Conservation (phyloP, 2,797 vertebrate genomes). For the Caiman crocodilus region DNA sequence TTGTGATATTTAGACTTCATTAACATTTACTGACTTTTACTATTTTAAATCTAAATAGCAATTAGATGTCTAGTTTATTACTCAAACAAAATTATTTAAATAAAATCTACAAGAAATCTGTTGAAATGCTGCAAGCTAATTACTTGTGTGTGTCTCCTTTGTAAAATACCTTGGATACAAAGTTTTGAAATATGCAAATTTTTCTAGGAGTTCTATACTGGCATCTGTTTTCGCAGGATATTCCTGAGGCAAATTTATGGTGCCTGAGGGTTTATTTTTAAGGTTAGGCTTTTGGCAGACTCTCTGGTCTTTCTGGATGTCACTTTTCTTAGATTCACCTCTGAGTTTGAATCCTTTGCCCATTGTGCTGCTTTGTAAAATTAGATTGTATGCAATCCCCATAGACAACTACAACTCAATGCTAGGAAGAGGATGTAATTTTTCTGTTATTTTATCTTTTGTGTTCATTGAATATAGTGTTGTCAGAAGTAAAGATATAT, state of each 20-base stretch:
- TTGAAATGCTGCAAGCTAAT: neutral
- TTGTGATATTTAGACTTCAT: neutral
- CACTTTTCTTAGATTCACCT: neutral
- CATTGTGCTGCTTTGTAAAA: neutral
- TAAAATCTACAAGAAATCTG: neutral
- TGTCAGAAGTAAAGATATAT: neutral
- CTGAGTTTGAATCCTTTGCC: neutral
- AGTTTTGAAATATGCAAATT: neutral
- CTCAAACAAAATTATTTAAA: neutral
- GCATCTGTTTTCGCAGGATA: neutral
- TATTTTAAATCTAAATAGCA: neutral
- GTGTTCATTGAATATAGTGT: neutral
- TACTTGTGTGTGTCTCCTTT: accelerated
- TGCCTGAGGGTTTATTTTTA: neutral
- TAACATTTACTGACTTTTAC: neutral
- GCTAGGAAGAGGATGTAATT: neutral
- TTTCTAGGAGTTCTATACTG: neutral
- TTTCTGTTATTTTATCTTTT: neutral
- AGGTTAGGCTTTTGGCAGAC: neutral
- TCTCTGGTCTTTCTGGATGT: neutral
- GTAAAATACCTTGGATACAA: neutral
- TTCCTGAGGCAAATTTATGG: neutral
- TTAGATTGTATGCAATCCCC: neutral
- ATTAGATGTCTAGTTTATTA: neutral
- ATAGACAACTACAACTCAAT: neutral